Evolutionary conservation across 2,888 invertebrate genomes (phyloP).

Genomic region (Acanthosepion esculentum): DNA sequence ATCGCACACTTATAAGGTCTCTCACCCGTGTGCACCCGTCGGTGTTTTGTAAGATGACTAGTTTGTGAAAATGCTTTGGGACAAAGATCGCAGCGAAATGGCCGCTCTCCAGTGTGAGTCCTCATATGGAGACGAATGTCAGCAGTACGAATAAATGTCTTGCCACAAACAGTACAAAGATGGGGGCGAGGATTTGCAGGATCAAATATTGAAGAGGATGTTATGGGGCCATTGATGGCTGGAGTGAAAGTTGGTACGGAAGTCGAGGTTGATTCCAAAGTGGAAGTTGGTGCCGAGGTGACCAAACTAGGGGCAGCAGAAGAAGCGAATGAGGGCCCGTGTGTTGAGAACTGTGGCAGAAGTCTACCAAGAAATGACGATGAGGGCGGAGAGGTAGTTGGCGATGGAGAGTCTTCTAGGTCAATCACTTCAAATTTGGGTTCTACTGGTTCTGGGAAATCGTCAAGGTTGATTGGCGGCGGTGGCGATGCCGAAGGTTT

Average conservation of each 20-base stretch:
- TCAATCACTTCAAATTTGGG: neutral
- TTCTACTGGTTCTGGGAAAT: neutral
- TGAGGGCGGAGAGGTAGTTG: neutral
- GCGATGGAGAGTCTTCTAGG: neutral
- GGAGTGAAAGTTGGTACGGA: neutral
- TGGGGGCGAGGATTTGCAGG: neutral
- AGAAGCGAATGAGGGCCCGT: neutral
- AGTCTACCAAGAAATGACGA: neutral
- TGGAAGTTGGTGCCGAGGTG: neutral
- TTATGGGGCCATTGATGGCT: neutral
- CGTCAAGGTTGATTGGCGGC: neutral
- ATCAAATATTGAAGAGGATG: neutral
- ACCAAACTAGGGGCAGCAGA: neutral
- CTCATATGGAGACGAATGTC: conserved; percentile 37
- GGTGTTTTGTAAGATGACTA: conserved; percentile 60
- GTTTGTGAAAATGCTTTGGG: conserved; percentile 59
- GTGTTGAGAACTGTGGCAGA: neutral
- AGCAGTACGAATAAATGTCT: conserved; percentile 35
- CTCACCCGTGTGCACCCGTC: conserved; percentile 60
- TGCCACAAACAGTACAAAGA: conserved; percentile 20
- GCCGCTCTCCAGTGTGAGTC: conserved; percentile 25
- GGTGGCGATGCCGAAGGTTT: neutral
- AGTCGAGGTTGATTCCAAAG: neutral
- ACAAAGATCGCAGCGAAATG: conserved; percentile 58
- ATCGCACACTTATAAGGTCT: conserved; percentile 60